These are phyloP conservation scores for Vulpes ferrilata DNA, from an alignment of 2,113 vertebrate genomes.

Conservation along the genomic window DNA sequence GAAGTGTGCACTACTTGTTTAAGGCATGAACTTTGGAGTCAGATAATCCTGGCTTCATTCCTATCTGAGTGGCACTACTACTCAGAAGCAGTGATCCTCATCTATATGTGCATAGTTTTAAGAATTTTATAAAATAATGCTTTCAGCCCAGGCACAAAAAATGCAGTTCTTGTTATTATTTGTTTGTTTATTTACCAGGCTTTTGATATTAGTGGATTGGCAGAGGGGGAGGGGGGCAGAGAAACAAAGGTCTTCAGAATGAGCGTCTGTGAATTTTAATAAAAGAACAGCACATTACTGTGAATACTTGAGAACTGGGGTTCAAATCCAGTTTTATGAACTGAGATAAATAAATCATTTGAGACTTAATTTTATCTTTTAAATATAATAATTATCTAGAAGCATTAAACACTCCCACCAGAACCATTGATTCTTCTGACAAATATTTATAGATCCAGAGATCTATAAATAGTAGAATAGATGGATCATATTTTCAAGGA, in stretches of 20 bases:
- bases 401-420: neutral
- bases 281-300: neutral
- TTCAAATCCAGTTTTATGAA: neutral
- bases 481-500: neutral
- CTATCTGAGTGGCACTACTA: neutral
- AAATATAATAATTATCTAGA: conserved; percentile 41
- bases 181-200: neutral
- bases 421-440: neutral
- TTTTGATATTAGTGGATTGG: neutral
- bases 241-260: neutral
- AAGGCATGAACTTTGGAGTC: neutral
- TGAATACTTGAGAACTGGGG: neutral
- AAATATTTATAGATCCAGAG: neutral
- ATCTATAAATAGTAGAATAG: neutral
- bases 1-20: fast-evolving
- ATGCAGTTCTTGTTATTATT: neutral
- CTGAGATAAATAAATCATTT: neutral
- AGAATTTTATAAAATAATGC: neutral
- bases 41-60: neutral
- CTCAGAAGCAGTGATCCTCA: neutral
- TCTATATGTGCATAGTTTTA: neutral
- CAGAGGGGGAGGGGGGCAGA: neutral
- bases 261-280: neutral
- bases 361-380: conserved; percentile 31
- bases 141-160: neutral